Conservation (phyloP, 2,797 vertebrate genomes). For the Darevskia nairensis region DNA sequence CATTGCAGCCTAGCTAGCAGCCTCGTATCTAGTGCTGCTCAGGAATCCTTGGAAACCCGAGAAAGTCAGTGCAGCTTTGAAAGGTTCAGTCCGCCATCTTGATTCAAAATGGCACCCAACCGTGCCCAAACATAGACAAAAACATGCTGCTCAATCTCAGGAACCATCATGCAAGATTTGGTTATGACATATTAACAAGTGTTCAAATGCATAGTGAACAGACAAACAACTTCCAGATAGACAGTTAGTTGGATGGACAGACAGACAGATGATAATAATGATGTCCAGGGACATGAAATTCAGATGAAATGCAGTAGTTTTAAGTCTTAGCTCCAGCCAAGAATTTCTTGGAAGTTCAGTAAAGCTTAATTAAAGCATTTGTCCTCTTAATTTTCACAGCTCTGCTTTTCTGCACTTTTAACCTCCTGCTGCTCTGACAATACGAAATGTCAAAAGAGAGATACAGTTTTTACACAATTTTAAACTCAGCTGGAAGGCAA, state of each 20-base stretch:
- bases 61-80: background rate
- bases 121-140: no score
- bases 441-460: slow-evolving; percentile 59
- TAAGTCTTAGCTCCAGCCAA: background rate
- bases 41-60: no score
- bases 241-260: no score
- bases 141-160: no score
- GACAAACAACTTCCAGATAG: background rate
- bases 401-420: slow-evolving; percentile 48
- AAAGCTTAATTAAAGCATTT: slow-evolving; percentile 55
- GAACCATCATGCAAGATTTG: no score
- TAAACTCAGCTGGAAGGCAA: slow-evolving; percentile 54
- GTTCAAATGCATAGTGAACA: background rate
- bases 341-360: background rate
- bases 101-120: no score
- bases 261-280: background rate
- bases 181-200: no score
- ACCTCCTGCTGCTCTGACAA: slow-evolving; percentile 44
- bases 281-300: background rate
- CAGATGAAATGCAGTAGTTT: background rate
- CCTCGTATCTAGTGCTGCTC: no score
- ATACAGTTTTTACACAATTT: slow-evolving; percentile 56
- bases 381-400: slow-evolving; percentile 45
- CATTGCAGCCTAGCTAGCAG: no score
- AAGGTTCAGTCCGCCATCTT: background rate